Evolutionary conservation across 92 coral and sea anemone species (phyloP).

Genomic region (Porites evermanni): DNA sequence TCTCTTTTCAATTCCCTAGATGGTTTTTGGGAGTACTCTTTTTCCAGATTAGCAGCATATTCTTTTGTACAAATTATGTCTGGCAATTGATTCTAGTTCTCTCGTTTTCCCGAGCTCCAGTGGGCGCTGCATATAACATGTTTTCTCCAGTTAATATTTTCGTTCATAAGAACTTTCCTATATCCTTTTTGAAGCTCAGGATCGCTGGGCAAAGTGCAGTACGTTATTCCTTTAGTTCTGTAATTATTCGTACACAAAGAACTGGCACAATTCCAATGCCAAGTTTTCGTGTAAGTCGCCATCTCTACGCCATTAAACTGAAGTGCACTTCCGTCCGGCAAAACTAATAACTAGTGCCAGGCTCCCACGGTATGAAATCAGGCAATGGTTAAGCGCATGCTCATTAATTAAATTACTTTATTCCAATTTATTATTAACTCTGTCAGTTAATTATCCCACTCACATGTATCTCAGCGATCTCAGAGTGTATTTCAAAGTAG

Average conservation of each 20-base stretch:
- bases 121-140: conserved; percentile 53
- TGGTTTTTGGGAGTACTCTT: neutral
- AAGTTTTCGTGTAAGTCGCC: conserved; percentile 35
- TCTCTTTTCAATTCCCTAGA: neutral
- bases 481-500: too few species aligned
- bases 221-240: conserved; percentile 16
- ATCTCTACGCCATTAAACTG: neutral
- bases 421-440: too few species aligned
- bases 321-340: neutral
- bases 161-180: conserved; percentile 49
- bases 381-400: conserved; percentile 7
- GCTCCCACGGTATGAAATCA: conserved; percentile 44
- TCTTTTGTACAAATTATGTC: conserved; percentile 36
- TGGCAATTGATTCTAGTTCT: conserved; percentile 14
- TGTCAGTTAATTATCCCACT: too few species aligned
- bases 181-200: conserved; percentile 39
- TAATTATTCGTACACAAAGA: conserved; percentile 27
- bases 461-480: too few species aligned
- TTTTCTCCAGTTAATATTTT: conserved; percentile 48
- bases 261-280: conserved; percentile 64
- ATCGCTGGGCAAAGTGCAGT: conserved; percentile 26
- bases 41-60: conserved; percentile 1
- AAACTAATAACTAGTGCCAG: conserved; percentile 31
- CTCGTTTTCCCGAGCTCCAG: conserved; percentile 42
- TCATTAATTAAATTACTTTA: too few species aligned